A percentile compares a stretch with the other conserved stretches of the same genome.
Conservation (phyloP, 2,888 invertebrate species). For the Agrotis puta region DNA sequence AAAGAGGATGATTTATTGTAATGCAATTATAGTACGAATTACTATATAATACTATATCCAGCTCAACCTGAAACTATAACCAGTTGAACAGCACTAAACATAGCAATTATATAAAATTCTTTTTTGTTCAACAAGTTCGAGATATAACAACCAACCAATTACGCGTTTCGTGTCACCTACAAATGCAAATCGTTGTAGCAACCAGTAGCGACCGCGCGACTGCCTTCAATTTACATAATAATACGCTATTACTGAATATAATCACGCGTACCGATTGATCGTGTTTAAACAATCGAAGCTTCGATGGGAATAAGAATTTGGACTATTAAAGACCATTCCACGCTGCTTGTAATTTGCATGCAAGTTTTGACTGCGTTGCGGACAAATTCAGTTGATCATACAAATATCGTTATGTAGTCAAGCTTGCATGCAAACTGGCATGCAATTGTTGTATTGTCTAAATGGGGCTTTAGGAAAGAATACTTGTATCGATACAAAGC, state of each 20-base stretch:
- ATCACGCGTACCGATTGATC: slow-evolving; percentile 56
- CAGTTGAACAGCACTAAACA: slow-evolving; percentile 29
- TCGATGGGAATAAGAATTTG: slow-evolving; percentile 38
- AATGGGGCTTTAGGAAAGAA: too few species aligned
- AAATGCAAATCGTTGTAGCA: slow-evolving; percentile 51
- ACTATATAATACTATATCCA: neutral
- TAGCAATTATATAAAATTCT: slow-evolving; percentile 30
- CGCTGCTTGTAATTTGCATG: too few species aligned
- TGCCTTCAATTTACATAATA: slow-evolving; percentile 61
- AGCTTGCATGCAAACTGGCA: too few species aligned
- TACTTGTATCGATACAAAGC: neutral
- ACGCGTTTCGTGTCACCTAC: slow-evolving; percentile 49
- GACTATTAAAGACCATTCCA: neutral
- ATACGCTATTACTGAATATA: slow-evolving; percentile 59
- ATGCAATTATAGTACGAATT: neutral
- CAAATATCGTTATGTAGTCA: too few species aligned
- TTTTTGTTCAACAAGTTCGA: slow-evolving; percentile 37
- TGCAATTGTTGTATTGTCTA: too few species aligned
- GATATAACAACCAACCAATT: slow-evolving; percentile 42
- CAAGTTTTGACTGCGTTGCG: too few species aligned
- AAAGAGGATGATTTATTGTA: neutral
- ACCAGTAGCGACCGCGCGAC: slow-evolving; percentile 50
- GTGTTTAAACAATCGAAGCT: slow-evolving; percentile 49
- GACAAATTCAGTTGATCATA: too few species aligned
- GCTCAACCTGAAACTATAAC: slow-evolving; percentile 21